A percentile compares a stretch with the other conserved stretches of the same genome.
Evolutionary conservation across 2,113 vertebrate genomes (phyloP).

Genomic region (Gambusia affinis): DNA sequence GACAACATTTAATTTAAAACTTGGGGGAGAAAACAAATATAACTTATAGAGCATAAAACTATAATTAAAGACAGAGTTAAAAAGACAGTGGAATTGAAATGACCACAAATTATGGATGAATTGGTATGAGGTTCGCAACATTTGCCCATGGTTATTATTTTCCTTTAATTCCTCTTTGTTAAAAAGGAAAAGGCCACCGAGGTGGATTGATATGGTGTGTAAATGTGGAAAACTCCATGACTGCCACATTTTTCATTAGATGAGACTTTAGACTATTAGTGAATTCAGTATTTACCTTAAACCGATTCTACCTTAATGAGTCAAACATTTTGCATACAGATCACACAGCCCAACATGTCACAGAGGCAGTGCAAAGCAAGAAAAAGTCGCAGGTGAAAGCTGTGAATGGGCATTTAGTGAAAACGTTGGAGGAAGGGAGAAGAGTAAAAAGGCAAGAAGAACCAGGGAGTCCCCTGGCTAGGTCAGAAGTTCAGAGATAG

Average conservation of each 20-base stretch:
- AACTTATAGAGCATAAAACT: slow-evolving; percentile 14
- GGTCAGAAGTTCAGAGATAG: slow-evolving; percentile 56
- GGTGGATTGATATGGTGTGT: slow-evolving; percentile 18
- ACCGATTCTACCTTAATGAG: slow-evolving; percentile 16
- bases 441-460: slow-evolving; percentile 1
- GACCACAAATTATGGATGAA: no score
- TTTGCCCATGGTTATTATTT: slow-evolving; percentile 11
- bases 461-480: slow-evolving; percentile 30
- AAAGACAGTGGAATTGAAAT: no score
- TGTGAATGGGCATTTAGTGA: not conserved
- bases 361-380: not conserved
- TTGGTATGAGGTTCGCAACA: not conserved
- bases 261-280: slow-evolving; percentile 50
- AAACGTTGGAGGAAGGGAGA: not conserved
- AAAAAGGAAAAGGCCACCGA: not conserved
- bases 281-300: slow-evolving; percentile 5
- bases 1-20: not conserved
- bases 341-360: slow-evolving; percentile 33
- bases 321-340: slow-evolving; percentile 5
- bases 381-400: slow-evolving; percentile 24
- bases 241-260: slow-evolving; percentile 34
- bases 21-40: not conserved
- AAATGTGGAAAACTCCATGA: not conserved
- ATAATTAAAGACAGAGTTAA: no score
- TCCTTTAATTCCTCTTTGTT: not conserved